Evolutionary conservation across 2,113 vertebrate species (phyloP), one percentile per base, ranked within the genome.

Genomic region (Ahaetulla prasina): DNA sequence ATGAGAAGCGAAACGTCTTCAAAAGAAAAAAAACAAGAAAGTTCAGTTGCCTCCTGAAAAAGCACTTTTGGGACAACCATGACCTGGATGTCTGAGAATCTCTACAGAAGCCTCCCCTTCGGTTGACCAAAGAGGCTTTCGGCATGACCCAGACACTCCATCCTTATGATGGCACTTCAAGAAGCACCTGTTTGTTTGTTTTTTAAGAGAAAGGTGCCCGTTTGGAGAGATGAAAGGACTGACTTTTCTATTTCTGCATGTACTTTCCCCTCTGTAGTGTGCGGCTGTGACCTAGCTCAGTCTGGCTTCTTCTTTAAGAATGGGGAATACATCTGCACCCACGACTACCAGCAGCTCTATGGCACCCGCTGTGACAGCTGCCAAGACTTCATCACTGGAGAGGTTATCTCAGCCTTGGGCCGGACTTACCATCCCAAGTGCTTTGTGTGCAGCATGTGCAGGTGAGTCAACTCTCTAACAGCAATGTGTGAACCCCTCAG

Each of bases 231-330:
- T 43, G n/a, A 3, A 47, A 55, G 57, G 1, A 23, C 3, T 74
- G 80, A 90, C 0, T 4, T 43, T 57, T 55, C 0, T 54, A n/a
- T 74, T 3, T 0, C 54, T 68, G 84, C 0, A 1, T 30, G 18
- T 9, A 0, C 57, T 93, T 93, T 88, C 87, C n/a, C 16, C 1
- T 90, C 54, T 52, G 39, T 97, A 99, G 99, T 99, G 95, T 99
- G 99, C 6, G 99, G 98, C 97, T 99, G 99, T 55, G 98, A 99
- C 96, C 97, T 99, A 97, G 99, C 99, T 85, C 98, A 98, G 95
- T 99, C 99, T 0, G 99, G 99, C 88, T 99, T 99, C 97, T 99
- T 99, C 98, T 99, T 99, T 96, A 99, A 99, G 98, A 99, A 99
- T 95, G 98, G 99, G 89, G 99, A 99, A 94, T 99, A 99, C 97